Percentiles rank a stretch among this genome's conserved stretches.
Conservation (phyloP, 1,140 invertebrate genomes). For the Gryon sp. region DNA sequence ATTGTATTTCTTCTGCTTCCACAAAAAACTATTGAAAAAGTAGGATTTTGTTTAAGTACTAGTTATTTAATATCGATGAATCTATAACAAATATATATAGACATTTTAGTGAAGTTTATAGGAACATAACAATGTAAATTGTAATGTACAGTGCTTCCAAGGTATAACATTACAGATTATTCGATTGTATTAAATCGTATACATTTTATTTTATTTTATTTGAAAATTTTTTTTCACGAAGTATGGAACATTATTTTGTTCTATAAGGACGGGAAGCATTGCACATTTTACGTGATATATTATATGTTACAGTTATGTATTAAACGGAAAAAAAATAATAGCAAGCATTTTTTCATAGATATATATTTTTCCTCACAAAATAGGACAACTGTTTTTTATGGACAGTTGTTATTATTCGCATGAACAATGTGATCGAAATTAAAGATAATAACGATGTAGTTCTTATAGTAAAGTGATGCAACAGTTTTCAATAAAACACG, state of each 20-base stretch:
- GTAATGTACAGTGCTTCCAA: too few relatives aligned
- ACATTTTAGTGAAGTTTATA: too few relatives aligned
- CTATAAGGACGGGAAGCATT: slow-evolving; percentile 17
- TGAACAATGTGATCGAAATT: slow-evolving; percentile 22
- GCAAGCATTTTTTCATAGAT: slow-evolving; percentile 1
- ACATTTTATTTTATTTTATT: slow-evolving; percentile 9
- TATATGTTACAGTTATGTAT: slow-evolving; percentile 6
- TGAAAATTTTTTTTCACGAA: slow-evolving; percentile 7
- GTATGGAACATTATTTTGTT: slow-evolving; percentile 2
- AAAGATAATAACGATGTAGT: too few relatives aligned
- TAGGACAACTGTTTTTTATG: slow-evolving; percentile 3
- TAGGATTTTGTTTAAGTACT: too few relatives aligned
- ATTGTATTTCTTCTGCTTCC: too few relatives aligned
- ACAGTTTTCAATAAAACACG: slow-evolving; percentile 7
- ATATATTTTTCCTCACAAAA: slow-evolving; percentile 8
- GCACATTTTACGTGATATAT: slow-evolving; percentile 24
- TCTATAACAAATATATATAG: too few relatives aligned
- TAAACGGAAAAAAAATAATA: slow-evolving; percentile 24
- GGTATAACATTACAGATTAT: too few relatives aligned
- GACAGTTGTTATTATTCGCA: slow-evolving; percentile 25
- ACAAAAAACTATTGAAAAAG: too few relatives aligned
- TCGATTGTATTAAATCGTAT: too few relatives aligned
- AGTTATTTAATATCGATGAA: too few relatives aligned
- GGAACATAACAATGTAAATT: too few relatives aligned
- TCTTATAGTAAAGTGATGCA: slow-evolving; percentile 10